These are phyloP conservation scores for Bubo bubo DNA, from an alignment of 2,113 vertebrate genomes.

Conservation along the genomic window DNA sequence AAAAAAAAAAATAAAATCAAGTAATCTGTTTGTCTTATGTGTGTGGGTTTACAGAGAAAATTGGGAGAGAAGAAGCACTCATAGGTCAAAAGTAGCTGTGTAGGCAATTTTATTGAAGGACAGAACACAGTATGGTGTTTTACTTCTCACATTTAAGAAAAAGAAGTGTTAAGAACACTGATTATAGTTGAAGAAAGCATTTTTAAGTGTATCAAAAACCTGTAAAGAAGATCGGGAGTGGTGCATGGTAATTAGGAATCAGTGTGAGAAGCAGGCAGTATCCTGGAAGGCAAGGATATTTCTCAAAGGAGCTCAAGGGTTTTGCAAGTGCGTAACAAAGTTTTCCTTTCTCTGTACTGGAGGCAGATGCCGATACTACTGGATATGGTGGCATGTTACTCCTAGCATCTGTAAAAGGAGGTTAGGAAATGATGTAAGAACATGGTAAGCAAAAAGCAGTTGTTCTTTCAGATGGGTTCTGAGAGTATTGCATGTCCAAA, in stretches of 20 bases:
- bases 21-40: background rate
- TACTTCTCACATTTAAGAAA: background rate
- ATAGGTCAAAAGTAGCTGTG: background rate
- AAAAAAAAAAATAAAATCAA: background rate
- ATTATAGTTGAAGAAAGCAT: conserved; percentile 13
- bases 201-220: conserved; percentile 12
- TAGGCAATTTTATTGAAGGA: conserved; percentile 6
- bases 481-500: background rate
- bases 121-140: background rate
- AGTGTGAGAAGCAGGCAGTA: background rate
- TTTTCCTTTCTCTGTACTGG: conserved; percentile 9
- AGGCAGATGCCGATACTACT: background rate
- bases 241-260: conserved; percentile 13
- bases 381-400: background rate
- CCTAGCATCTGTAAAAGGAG: background rate
- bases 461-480: background rate
- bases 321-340: background rate
- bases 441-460: background rate
- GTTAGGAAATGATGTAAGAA: background rate
- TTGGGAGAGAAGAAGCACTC: background rate
- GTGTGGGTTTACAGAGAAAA: background rate
- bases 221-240: background rate
- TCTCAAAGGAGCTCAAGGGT: conserved; percentile 25
- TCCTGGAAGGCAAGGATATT: background rate
- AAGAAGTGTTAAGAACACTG: background rate